Conservation (phyloP, 2,113 vertebrate genomes). For the Osmerus eperlanus region DNA sequence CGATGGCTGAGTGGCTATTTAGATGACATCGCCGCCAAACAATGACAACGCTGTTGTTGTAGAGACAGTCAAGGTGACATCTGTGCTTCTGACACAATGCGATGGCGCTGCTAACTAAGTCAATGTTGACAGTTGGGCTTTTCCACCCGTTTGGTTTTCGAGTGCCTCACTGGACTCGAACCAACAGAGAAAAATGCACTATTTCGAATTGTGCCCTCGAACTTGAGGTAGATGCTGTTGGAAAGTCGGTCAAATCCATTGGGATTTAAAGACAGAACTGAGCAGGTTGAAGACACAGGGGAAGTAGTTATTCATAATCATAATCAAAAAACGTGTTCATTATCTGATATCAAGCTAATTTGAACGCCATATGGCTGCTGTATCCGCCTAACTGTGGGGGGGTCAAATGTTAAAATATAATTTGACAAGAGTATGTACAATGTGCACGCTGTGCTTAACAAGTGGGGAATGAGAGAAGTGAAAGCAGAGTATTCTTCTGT, state of each 20-base stretch:
- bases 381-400: too few species aligned
- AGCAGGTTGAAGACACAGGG: not conserved
- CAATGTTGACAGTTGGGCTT: constrained; percentile 72
- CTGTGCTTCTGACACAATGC: constrained; percentile 51
- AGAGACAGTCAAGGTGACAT: constrained; percentile 72
- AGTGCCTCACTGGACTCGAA: constrained; percentile 55
- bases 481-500: too few species aligned
- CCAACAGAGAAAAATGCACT: constrained; percentile 49
- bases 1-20: constrained; percentile 56
- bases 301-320: not conserved
- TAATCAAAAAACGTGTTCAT: too few species aligned
- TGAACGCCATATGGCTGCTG: too few species aligned
- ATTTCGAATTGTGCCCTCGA: too few species aligned
- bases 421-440: too few species aligned
- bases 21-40: constrained; percentile 53
- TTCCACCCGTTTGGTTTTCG: constrained; percentile 61
- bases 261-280: not conserved
- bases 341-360: too few species aligned
- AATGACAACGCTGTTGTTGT: constrained; percentile 51
- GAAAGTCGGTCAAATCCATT: too few species aligned
- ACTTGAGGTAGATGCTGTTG: too few species aligned
- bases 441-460: too few species aligned
- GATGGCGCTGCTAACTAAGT: constrained; percentile 56
- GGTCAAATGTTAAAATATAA: too few species aligned
- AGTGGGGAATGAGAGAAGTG: too few species aligned